Conservation (phyloP, 2,797 vertebrate genomes). For the Crocidura indochinensis region DNA sequence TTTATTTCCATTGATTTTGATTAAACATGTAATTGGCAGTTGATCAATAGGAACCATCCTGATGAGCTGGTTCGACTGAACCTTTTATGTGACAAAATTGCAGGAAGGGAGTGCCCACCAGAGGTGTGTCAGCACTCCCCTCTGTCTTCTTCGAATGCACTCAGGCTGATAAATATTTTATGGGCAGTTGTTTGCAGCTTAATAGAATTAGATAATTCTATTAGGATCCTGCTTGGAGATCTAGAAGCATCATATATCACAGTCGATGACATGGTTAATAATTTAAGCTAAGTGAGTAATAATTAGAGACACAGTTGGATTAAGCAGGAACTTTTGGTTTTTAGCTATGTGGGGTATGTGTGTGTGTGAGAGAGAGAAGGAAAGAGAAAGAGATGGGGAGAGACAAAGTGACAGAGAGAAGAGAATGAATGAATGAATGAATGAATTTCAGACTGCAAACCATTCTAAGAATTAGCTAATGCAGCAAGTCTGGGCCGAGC, state of each 20-base stretch:
- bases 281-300: slow-evolving; percentile 91
- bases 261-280: slow-evolving; percentile 89
- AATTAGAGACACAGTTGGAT: slow-evolving; percentile 89
- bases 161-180: slow-evolving; percentile 92
- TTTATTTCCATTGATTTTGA: slow-evolving; percentile 88
- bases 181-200: slow-evolving; percentile 90
- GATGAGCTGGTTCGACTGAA: slow-evolving; percentile 83
- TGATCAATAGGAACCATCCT: slow-evolving; percentile 88
- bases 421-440: background rate
- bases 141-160: slow-evolving; percentile 89
- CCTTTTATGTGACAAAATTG: slow-evolving; percentile 66
- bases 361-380: background rate
- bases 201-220: slow-evolving; percentile 93
- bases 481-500: slow-evolving; percentile 85
- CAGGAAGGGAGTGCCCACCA: slow-evolving; percentile 78
- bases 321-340: slow-evolving; percentile 83
- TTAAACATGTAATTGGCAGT: slow-evolving; percentile 88
- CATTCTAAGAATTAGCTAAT: slow-evolving; percentile 81
- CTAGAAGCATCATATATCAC: slow-evolving; percentile 89
- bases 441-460: slow-evolving; percentile 77
- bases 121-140: slow-evolving; percentile 88
- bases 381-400: background rate
- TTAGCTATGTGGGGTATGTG: slow-evolving; percentile 77
- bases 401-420: background rate
- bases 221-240: slow-evolving; percentile 90